Evolutionary conservation across 2,797 vertebrate species (phyloP).

Genomic region (Acomys russatus): DNA sequence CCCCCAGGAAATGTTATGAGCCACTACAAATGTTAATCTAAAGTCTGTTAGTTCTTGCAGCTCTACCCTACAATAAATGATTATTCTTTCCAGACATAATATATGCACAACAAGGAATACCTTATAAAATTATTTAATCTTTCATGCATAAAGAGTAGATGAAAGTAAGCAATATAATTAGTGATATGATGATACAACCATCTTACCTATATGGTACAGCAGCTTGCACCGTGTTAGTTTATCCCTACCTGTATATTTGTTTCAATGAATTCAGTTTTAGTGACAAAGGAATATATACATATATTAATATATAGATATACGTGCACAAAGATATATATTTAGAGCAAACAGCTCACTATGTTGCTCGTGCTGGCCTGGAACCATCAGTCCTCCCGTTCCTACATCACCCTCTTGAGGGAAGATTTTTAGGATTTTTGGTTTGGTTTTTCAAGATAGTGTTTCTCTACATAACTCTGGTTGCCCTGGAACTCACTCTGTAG

Average conservation of each 20-base stretch:
- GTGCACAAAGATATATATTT: neutral
- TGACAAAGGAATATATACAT: neutral
- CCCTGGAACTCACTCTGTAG: neutral
- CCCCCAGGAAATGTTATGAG: neutral
- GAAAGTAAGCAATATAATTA: slow-evolving; percentile 43
- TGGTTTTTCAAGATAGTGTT: neutral
- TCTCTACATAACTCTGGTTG: neutral
- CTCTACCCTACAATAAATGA: neutral
- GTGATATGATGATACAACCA: neutral
- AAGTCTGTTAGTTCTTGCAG: neutral
- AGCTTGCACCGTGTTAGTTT: slow-evolving; percentile 23
- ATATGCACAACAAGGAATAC: neutral
- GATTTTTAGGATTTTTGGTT: too few relatives aligned
- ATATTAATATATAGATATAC: too few relatives aligned
- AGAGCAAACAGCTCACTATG: neutral
- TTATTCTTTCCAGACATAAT: slow-evolving; percentile 13
- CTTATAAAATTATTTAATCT: neutral
- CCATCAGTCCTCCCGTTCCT: neutral
- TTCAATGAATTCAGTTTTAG: slow-evolving; percentile 46
- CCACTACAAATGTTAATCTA: neutral
- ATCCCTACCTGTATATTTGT: neutral
- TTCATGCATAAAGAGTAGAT: slow-evolving; percentile 1
- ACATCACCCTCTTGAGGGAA: neutral
- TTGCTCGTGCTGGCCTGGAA: neutral
- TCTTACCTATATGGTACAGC: neutral